Evolutionary conservation across 1,140 invertebrate species (phyloP).

Genomic region (Bradysia coprophila): DNA sequence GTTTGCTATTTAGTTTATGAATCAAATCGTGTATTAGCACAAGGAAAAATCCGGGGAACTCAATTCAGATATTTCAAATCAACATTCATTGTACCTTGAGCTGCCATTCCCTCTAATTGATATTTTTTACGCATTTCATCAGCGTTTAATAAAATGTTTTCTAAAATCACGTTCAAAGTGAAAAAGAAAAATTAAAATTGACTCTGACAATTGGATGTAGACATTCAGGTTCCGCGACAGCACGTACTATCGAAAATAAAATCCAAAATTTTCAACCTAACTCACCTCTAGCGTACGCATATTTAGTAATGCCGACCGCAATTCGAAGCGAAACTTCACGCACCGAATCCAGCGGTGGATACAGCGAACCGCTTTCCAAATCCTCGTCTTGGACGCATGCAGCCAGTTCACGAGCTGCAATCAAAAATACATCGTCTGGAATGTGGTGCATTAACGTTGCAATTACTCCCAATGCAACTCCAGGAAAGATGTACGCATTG

Average conservation of each 20-base stretch:
- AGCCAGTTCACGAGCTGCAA: conserved; percentile 70
- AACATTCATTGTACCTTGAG: too few relatives aligned
- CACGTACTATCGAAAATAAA: too few relatives aligned
- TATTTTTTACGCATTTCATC: not conserved
- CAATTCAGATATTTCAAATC: too few relatives aligned
- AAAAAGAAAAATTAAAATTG: conserved; percentile 1
- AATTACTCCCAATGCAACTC: conserved; percentile 75
- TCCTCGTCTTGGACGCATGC: conserved; percentile 66
- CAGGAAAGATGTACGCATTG: conserved; percentile 94
- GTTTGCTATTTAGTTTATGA: too few relatives aligned
- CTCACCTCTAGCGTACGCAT: conserved; percentile 71
- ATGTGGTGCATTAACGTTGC: conserved; percentile 74
- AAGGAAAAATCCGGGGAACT: too few relatives aligned
- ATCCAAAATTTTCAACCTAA: not conserved
- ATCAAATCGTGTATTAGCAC: too few relatives aligned
- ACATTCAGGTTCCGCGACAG: too few relatives aligned
- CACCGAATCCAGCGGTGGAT: conserved; percentile 78
- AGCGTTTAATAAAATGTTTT: not conserved
- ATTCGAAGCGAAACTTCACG: conserved; percentile 78
- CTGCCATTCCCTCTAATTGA: not conserved
- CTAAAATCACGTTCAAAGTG: not conserved
- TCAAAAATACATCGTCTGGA: conserved; percentile 74
- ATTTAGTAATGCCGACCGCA: conserved; percentile 68
- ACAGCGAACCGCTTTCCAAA: conserved; percentile 72
- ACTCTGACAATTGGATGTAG: too few relatives aligned